Evolutionary conservation across 1,140 invertebrate genomes (phyloP).

Genomic region (Halesus radiatus): DNA sequence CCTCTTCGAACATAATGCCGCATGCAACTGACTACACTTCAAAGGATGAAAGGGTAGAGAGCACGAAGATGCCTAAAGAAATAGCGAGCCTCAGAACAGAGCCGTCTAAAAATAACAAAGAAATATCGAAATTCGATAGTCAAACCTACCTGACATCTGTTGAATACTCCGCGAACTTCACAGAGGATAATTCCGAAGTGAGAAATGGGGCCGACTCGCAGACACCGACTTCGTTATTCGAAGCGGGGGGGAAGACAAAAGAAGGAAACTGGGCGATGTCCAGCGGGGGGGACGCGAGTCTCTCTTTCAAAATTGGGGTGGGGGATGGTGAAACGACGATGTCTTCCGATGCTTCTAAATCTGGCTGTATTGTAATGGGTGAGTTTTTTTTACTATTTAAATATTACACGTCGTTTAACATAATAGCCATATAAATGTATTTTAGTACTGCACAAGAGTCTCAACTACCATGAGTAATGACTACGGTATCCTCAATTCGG

Average conservation of each 20-base stretch:
- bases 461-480: no score
- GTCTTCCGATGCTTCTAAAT: conserved; percentile 29
- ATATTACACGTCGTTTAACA: not conserved
- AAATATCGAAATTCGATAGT: not conserved
- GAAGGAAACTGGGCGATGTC: conserved; percentile 23
- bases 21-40: not conserved
- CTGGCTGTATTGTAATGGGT: conserved; percentile 56
- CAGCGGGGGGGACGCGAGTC: conserved; percentile 33
- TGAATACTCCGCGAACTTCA: conserved; percentile 23
- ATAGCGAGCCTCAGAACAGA: not conserved
- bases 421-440: no score
- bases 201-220: conserved; percentile 16
- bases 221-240: conserved; percentile 30
- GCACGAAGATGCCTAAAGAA: conserved; percentile 18
- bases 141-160: conserved; percentile 8
- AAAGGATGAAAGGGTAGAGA: not conserved
- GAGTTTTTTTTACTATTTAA: conserved; percentile 3
- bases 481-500: no score
- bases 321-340: conserved; percentile 32
- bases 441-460: no score
- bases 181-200: conserved; percentile 15
- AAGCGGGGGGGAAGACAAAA: conserved; percentile 43
- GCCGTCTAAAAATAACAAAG: not conserved
- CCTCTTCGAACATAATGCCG: not conserved
- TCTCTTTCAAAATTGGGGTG: conserved; percentile 34